Evolutionary conservation across 2,113 vertebrate genomes (phyloP).

Genomic region (Catharus fuscescens): DNA sequence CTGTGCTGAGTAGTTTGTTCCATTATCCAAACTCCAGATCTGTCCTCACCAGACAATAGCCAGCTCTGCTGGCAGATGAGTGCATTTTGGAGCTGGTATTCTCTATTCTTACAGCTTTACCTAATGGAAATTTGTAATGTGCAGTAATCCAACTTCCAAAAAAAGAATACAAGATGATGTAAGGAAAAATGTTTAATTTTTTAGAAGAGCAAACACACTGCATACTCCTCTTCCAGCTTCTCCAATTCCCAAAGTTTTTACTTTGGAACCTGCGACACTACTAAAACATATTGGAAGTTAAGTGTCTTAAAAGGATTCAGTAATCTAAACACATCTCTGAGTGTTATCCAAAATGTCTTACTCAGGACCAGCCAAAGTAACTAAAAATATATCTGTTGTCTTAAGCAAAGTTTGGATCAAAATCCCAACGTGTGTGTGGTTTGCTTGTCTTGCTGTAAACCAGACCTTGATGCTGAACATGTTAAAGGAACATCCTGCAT

Average conservation of each 20-base stretch:
- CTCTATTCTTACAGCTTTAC: constrained; percentile 25
- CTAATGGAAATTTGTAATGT: not conserved
- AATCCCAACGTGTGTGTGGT: not conserved
- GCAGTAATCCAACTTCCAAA: not conserved
- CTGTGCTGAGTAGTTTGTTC: constrained; percentile 1
- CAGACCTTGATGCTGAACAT: not conserved
- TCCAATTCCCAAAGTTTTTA: not conserved
- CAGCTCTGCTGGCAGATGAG: constrained; percentile 26
- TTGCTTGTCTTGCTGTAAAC: not conserved
- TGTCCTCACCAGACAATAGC: constrained; percentile 26
- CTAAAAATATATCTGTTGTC: not conserved
- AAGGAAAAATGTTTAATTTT: not conserved
- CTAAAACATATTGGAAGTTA: not conserved
- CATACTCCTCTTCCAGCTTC: not conserved
- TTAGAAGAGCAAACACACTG: not conserved
- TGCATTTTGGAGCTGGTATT: not conserved
- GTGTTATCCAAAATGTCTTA: not conserved
- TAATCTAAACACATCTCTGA: not conserved
- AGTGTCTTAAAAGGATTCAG: not conserved
- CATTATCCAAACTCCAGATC: constrained; percentile 26
- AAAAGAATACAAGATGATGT: not conserved
- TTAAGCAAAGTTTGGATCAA: not conserved
- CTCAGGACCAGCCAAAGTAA: not conserved
- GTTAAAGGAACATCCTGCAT: not conserved
- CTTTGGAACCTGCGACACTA: not conserved